Evolutionary conservation across 2,888 invertebrate species (phyloP), one percentile per base, ranked within the genome.

Genomic region (Rhamphomyia laevipes): DNA sequence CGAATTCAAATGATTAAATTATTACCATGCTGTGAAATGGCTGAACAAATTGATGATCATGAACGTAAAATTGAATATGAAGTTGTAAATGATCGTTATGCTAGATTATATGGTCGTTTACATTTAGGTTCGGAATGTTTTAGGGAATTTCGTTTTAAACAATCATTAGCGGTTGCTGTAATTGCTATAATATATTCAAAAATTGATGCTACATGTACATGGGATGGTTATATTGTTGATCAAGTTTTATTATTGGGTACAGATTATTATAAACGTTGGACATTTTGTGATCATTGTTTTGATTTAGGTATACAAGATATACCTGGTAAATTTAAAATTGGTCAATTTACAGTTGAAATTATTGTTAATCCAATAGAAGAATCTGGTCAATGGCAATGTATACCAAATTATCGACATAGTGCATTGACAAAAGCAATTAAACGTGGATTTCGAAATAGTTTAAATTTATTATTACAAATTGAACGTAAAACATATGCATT

Each of bases 191-290:
- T 67, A 16, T 63, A 62, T 17, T 61, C 68, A 0, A 69, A 68
- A 52, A 62, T 69, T 31, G 67, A 68, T 54, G 59, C 65, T 50
- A 61, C 70, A 1, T 63, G 65, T 7, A 64, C 64, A 0, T 69
- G 68, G 68, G 61, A 66, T 41, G 51, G 52, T 41, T 59, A 58
- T 45, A 61, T 60, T 15, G 44, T 63, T 3, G 64, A 69, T 45
- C 65, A 62, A 46, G 58, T 68, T 11, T 53, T 69, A 11, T 62
- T 66, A 35, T 61, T 65, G 53, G 68, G 68, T 3, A 61, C 63
- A 7, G 59, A 60, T 41, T 61, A 64, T 51, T 65, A 64, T 49
- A 61, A 61, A 23, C 53, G 57, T 12, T 64, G 61, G 68, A 57
- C 58, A 4, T 59, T 63, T 1, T 65, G 63, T 49, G 52, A 53